Conservation (phyloP, 2,113 vertebrate species). For the Glareola pratincola region DNA sequence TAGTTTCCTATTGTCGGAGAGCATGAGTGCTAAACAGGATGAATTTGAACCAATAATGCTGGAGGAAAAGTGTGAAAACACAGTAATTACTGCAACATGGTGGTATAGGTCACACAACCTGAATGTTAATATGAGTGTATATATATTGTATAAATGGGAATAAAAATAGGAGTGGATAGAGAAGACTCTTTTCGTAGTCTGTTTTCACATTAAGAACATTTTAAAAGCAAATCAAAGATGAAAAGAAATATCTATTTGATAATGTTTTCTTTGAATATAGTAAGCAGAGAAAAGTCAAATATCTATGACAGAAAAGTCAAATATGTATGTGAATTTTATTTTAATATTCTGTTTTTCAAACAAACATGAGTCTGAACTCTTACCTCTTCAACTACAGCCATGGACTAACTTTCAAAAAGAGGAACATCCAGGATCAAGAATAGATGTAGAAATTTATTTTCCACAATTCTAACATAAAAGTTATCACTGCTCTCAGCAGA, state of each 20-base stretch:
- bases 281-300: neutral
- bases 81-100: neutral
- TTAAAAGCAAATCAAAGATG: neutral
- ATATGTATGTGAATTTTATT: neutral
- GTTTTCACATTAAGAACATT: neutral
- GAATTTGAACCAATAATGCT: conserved; percentile 26
- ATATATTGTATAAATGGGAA: neutral
- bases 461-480: neutral
- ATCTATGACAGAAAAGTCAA: neutral
- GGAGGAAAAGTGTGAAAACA: neutral
- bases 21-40: neutral
- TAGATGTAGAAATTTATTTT: neutral
- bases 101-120: neutral
- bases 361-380: neutral
- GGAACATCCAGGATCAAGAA: neutral
- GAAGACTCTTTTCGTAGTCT: neutral
- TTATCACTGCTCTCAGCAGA: neutral
- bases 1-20: neutral
- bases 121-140: neutral
- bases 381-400: neutral
- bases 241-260: neutral
- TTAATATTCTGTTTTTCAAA: neutral
- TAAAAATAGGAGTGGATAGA: neutral
- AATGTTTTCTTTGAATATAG: neutral
- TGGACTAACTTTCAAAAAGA: neutral